Conservation (phyloP, 2,113 vertebrate genomes). For the Epinephelus moara region DNA sequence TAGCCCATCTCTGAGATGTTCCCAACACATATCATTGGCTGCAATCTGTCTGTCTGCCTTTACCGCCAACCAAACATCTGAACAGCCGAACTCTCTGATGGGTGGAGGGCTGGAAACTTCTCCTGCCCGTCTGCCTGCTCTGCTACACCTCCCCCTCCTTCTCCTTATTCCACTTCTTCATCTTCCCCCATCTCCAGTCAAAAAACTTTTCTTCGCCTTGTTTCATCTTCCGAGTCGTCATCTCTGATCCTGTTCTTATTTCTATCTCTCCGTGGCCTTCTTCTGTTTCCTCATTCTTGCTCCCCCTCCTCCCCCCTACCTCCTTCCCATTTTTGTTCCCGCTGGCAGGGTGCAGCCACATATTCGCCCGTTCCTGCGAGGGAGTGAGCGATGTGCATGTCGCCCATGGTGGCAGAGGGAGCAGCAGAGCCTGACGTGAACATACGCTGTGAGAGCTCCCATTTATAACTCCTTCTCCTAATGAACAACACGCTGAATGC, state of each 20-base stretch:
- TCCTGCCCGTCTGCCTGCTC: constrained; percentile 57
- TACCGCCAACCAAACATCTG: constrained; percentile 83
- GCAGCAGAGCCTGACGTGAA: constrained; percentile 79
- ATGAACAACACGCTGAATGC: constrained; percentile 76
- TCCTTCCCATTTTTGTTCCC: constrained; percentile 45
- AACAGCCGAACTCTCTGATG: constrained; percentile 77
- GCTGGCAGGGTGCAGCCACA: constrained; percentile 66
- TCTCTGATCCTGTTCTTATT: constrained; percentile 34
- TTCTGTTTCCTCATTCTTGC: constrained; percentile 21
- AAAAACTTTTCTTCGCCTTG: constrained; percentile 36
- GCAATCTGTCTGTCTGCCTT: constrained; percentile 84
- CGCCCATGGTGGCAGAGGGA: constrained; percentile 74
- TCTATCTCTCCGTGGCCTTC: constrained; percentile 46
- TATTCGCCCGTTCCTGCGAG: constrained; percentile 71
- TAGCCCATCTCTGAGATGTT: constrained; percentile 80
- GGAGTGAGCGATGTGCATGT: constrained; percentile 78
- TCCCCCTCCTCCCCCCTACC: constrained; percentile 19
- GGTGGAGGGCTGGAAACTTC: constrained; percentile 74
- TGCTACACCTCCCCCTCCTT: constrained; percentile 25
- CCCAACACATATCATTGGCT: constrained; percentile 84
- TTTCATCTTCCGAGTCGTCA: constrained; percentile 40
- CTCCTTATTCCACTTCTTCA: constrained; percentile 30
- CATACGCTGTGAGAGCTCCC: constrained; percentile 81
- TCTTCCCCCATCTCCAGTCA: constrained; percentile 28
- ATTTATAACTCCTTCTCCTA: constrained; percentile 79